A percentile compares a stretch with the other conserved stretches of the same genome.
Evolutionary conservation across 2,888 invertebrate genomes (phyloP).

Genomic region (Oscheius myriophilus): DNA sequence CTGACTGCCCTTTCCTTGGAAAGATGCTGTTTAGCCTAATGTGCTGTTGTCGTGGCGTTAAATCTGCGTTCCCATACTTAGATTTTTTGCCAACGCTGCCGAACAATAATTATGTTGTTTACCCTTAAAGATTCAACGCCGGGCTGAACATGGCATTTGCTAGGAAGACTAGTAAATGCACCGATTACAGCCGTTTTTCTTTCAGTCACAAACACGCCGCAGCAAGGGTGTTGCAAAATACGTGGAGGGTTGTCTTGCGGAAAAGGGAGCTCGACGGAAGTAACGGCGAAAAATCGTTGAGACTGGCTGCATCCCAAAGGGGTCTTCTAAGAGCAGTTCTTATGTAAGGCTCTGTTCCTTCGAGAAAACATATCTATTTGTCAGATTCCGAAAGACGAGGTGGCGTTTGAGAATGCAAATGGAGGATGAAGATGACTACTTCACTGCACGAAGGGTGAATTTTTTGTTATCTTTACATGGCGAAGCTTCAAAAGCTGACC

Average conservation of each 20-base stretch:
- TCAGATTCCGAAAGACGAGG: slow-evolving; percentile 60
- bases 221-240: slow-evolving; percentile 97
- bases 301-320: slow-evolving; percentile 54
- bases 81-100: not conserved
- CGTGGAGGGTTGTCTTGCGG: slow-evolving; percentile 78
- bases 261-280: slow-evolving; percentile 38
- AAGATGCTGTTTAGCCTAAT: no score
- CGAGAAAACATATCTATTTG: slow-evolving; percentile 3
- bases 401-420: slow-evolving; percentile 59
- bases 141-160: not conserved
- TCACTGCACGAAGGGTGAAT: slow-evolving; percentile 57
- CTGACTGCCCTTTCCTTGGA: no score
- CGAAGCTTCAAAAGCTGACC: no score
- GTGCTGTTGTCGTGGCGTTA: no score
- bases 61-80: no score
- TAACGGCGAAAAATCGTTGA: slow-evolving; percentile 88
- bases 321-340: slow-evolving; percentile 56
- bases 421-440: slow-evolving; percentile 67
- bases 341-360: slow-evolving; percentile 35
- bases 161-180: not conserved
- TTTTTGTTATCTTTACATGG: not conserved
- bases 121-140: not conserved
- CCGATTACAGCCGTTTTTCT: slow-evolving; percentile 1
- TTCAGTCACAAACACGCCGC: slow-evolving; percentile 87
- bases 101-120: not conserved